Percentiles rank a stretch among this genome's conserved stretches.
Conservation (phyloP, 2,888 invertebrate species). For the Globia sparganii region DNA sequence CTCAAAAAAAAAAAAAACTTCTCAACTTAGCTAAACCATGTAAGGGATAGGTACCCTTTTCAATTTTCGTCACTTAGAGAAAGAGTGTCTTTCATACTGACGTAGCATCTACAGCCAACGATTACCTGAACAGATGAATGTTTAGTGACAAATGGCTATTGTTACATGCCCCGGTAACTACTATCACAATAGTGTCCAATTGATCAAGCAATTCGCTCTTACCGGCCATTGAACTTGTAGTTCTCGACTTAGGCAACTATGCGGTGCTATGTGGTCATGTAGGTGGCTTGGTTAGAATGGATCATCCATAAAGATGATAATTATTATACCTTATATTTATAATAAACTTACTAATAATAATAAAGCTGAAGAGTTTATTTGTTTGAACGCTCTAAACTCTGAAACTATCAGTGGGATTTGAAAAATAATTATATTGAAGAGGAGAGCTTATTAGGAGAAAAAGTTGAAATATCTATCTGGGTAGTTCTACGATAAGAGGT, state of each 20-base stretch:
- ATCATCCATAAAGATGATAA: not conserved
- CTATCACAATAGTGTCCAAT: constrained; percentile 59
- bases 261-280: not conserved
- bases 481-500: too few relatives aligned
- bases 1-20: too few relatives aligned
- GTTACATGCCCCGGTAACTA: constrained; percentile 22
- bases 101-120: constrained; percentile 1
- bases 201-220: constrained; percentile 60
- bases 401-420: too few relatives aligned
- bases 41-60: not conserved
- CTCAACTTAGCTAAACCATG: not conserved
- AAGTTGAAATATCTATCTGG: too few relatives aligned
- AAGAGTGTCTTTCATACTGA: not conserved
- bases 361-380: too few relatives aligned
- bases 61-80: not conserved
- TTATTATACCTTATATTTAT: not conserved
- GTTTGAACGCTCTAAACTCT: too few relatives aligned
- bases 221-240: constrained; percentile 49
- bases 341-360: too few relatives aligned
- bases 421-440: too few relatives aligned
- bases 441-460: too few relatives aligned
- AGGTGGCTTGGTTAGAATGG: not conserved
- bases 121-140: constrained; percentile 20
- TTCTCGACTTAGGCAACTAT: constrained; percentile 22
- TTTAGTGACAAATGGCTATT: constrained; percentile 40